Evolutionary conservation across 2,113 vertebrate genomes (phyloP), one percentile per base, ranked within the genome.

Genomic region (Oxygymnocypris stewartii): DNA sequence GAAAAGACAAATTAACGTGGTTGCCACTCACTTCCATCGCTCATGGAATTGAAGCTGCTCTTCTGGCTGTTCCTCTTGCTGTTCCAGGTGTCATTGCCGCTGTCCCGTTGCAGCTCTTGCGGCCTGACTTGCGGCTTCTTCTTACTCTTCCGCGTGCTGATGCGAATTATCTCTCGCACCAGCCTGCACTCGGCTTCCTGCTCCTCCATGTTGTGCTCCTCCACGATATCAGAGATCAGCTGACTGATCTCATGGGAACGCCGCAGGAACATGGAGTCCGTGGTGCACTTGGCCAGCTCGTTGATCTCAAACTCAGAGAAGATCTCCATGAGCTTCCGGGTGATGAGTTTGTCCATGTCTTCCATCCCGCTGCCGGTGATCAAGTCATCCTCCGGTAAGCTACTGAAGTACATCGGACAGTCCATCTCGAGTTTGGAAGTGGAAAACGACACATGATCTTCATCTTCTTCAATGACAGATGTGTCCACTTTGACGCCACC

Each of bases 301-400:
- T 99, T 96, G 0, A 99, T 99, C 93, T 99, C 97, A 91, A 99
- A 98, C 11, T 98, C 96, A 0, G 97, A 97, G 95, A 98, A 99
- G 1, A 99, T 96, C 95, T 97, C 97, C 0, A 97, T 95, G n/a
- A 99, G 95, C 86, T 99, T 99, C 93, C 94, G 96, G 35, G 96
- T 94, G 86, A 99, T 98, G 11, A 99, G 94, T 16, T 96, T 93
- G 10, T 99, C 97, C 1, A 99, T 96, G 81, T 98, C 92, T 28
- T 96, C 96, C 44, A 95, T 95, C 88, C 94, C 92, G 85, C 95
- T 93, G 0, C 93, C 94, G 71, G 94, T 93, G 63, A 97, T 96
- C 86, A 97, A 96, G 0, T 96, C 95, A 79, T 92, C 90, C 23
- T 59, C 71, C 79, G 90, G 82, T 1, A 92, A 90, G 13, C 96